Base-by-base conservation (phyloP, 1,140 invertebrate genomes). In the Anoplophora glabripennis region DNA sequence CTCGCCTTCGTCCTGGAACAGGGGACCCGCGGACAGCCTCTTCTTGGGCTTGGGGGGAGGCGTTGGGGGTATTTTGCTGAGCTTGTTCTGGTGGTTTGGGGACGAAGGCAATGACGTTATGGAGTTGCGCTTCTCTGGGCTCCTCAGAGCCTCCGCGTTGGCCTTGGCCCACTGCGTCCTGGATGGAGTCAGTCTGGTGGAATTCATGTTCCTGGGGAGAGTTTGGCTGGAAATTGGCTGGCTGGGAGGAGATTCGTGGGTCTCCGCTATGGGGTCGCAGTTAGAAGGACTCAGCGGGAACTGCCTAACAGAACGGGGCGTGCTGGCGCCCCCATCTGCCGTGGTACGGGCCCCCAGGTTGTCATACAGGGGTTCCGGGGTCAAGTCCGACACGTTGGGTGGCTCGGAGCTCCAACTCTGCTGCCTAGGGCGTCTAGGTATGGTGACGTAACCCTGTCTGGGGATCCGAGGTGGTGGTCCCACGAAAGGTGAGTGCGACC, bases 1-100 rank as follows among this genome's bases (percentile, higher is more conserved):
- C 69, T 92, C 89, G 9, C 88, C 88, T 76, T 93, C 89, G 70
- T 93, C 90, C 68, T 92, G 88, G 66, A 90, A 91, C 40, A 90
- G 73, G 28, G 89, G 88, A 60, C 81, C 46, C 83, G 73, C 77
- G 40, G 79, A 80, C 9, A 77, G 66, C 51, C 78, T 75, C 68
- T 89, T 90, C 78, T 89, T 90, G 0, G 89, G 89, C 62, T 90
- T 90, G 1, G 89, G 89, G 8, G 88, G 88, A 28, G 89, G 89
- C 71, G 88, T 81, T 0, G 90, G 89, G 11, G 90, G 89, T 15
- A 90, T 84, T 76, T 92, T 92, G 4, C 78, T 77, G 12, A 63
- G 57, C 64, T 68, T 64, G 21, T 28, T 28, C 21, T 28, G 21
- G 21, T 28, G 21, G 21, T 5, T 28, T 2, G 21, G 21, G 21